Evolutionary conservation across 1,140 invertebrate species (phyloP), one percentile per base, ranked within the genome.

Genomic region (Drosophila kanapiae): DNA sequence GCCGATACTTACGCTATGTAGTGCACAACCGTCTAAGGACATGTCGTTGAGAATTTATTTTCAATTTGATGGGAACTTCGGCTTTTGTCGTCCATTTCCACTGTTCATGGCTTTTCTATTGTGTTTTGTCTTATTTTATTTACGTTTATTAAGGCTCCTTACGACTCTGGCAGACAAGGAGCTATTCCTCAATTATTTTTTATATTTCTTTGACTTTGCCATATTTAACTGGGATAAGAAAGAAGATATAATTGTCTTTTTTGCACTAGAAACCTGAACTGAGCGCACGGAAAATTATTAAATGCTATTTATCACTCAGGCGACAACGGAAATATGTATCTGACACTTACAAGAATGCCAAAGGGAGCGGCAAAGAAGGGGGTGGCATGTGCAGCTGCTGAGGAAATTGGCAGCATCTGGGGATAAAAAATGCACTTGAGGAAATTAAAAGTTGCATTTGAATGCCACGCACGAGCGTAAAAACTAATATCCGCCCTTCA

Each of bases 401-500:
- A 83, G 82, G 83, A 86, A 86, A 86, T 86, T 86, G 82, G 49
- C 65, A 80, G 76, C 76, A 80, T 71, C 71, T 78, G 59, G 79
- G 27, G 58, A 47, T 70, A 70, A 75, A 70, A 70, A 86, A 45
- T 88, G 74, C 81, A 90, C 68, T 80, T 51, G 69, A 84, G 84
- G 80, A 88, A 88, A 88, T 88, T 78, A 88, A 84, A 88, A 90
- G 27, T 78, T 84, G 77, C 65, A 87, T 87, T 87, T 61, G 77
- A 90, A 84, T 88, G 84, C 84, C 67, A 61, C 72, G 84, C 84
- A 87, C 85, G 84, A 78, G 77, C 74, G 78, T 81, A 80, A 84
- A 90, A 88, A 78, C 79, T 87, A 88, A 88, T 88, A 88, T 88
- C 84, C 84, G 84, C 65, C 70, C 53, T 56, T 57, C 13, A 49